phyloP scores from a whole-genome alignment of 2,888 invertebrate genomes.

The Leptothorax acervorum region DNA sequence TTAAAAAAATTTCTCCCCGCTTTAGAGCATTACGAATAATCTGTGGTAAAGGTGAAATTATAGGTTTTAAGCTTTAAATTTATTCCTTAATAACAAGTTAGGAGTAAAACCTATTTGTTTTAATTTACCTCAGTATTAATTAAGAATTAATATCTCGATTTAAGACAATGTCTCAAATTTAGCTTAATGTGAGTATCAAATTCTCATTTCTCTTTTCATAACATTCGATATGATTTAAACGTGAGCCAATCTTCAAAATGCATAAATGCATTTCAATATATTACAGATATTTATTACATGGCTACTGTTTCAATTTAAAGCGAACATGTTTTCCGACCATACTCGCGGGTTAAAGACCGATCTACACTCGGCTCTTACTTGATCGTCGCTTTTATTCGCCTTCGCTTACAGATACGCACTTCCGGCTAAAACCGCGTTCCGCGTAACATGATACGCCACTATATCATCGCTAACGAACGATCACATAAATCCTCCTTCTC shows the following conservation, averaged over 20 bases:
- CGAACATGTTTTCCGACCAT: slow-evolving; percentile 8
- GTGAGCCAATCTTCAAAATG: not conserved
- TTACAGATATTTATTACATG: slow-evolving; percentile 6
- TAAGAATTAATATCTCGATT: not conserved
- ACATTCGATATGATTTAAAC: not conserved
- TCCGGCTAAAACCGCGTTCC: slow-evolving; percentile 38
- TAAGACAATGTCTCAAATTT: not conserved
- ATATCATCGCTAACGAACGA: slow-evolving; percentile 49
- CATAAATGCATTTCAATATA: not conserved
- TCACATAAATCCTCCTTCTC: slow-evolving; percentile 41
- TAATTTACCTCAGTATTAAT: slow-evolving; percentile 1
- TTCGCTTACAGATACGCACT: slow-evolving; percentile 30
- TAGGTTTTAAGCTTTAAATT: not conserved
- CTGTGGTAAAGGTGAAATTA: not conserved
- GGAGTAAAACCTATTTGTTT: not conserved
- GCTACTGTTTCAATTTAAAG: slow-evolving; percentile 16
- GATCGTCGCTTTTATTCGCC: slow-evolving; percentile 11
- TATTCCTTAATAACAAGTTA: not conserved
- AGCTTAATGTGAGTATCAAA: not conserved
- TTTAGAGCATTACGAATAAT: not conserved
- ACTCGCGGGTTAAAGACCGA: slow-evolving; percentile 19
- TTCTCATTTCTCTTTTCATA: not conserved
- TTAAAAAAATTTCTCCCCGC: slow-evolving; percentile 4
- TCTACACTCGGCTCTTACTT: not conserved
- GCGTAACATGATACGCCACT: slow-evolving; percentile 35